Evolutionary conservation across 2,888 invertebrate genomes (phyloP), one percentile per base, ranked within the genome.

Genomic region (Gymnoscelis rufifasciata): DNA sequence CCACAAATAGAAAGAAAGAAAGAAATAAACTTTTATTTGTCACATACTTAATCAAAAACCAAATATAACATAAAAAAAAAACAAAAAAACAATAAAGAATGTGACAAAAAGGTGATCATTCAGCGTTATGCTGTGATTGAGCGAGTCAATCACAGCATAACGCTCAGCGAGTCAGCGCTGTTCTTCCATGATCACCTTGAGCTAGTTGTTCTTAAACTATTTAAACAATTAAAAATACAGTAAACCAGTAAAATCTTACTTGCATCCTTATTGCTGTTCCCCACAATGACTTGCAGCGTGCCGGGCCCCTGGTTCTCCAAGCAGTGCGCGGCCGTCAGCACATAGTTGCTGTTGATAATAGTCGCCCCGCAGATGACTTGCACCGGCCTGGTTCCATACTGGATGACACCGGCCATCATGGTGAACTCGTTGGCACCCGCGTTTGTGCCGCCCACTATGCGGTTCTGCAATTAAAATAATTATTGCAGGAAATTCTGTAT

Each of bases 301-400:
- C 1, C 3, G 11, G 54, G 36, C 0, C 1, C 8, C 26, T 13
- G 28, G 0, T 13, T 13, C 0, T 24, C 3, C 10, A 72, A 69
- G 5, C 91, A 92, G 59, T 92, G 92, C 0, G 89, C 91, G 0
- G 92, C 91, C 0, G 91, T 87, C 43, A 91, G 0, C 0, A 88
- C 74, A 56, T 87, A 79, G 1, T 52, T 57, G 0, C 44, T 36
- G 0, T 83, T 70, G 49, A 92, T 89, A 48, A 92, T 89, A 23
- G 79, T 78, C 0, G 65, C 89, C 0, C 92, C 92, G 57, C 92
- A 91, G 48, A 73, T 77, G n/a, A 90, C 64, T 1, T 59, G 27
- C 0, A 7, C 10, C 2, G 13, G 1, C 0, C 0, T 5, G 76
- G 88, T 61, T 61, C 70, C 23, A 44, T 1, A 0, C 36, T 78